These are phyloP conservation scores for Brachionus paranguensis DNA, from an alignment of 1,140 invertebrate species.

Conservation along the genomic window DNA sequence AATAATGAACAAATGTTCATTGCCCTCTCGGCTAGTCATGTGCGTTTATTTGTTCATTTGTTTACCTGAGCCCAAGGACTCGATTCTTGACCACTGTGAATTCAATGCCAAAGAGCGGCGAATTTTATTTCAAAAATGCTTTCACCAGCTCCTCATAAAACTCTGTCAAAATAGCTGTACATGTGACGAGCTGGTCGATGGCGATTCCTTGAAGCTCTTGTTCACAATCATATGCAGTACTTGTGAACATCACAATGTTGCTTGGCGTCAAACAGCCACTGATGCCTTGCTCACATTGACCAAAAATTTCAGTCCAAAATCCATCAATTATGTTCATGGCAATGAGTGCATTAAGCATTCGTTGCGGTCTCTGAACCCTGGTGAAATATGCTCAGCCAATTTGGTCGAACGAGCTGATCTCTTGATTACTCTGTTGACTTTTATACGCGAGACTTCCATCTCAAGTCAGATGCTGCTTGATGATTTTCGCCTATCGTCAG, in stretches of 20 bases:
- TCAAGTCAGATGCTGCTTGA: neutral
- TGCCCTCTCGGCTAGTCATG: slow-evolving; percentile 95
- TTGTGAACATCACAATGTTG: slow-evolving; percentile 25
- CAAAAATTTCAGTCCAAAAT: slow-evolving; percentile 15
- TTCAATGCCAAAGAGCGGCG: slow-evolving; percentile 75
- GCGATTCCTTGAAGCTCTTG: slow-evolving; percentile 31
- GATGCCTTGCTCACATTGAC: slow-evolving; percentile 26
- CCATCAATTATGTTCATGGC: neutral
- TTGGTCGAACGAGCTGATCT: slow-evolving; percentile 23
- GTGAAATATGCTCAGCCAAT: slow-evolving; percentile 27
- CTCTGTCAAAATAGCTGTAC: slow-evolving; percentile 17
- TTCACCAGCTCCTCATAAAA: slow-evolving; percentile 63
- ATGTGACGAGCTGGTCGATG: neutral
- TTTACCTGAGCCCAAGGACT: slow-evolving; percentile 62
- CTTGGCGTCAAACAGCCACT: slow-evolving; percentile 20
- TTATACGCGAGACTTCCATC: neutral
- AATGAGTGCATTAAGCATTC: slow-evolving; percentile 10
- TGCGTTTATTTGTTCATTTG: slow-evolving; percentile 98
- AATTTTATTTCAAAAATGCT: slow-evolving; percentile 87
- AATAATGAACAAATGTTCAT: slow-evolving; percentile 83
- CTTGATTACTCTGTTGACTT: slow-evolving; percentile 9
- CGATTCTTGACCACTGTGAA: slow-evolving; percentile 66
- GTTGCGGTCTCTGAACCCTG: neutral
- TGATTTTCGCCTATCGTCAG: neutral
- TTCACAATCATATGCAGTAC: slow-evolving; percentile 33